These are phyloP conservation scores for Mesocricetus auratus DNA, from an alignment of 2,113 vertebrate genomes.

Conservation along the genomic window DNA sequence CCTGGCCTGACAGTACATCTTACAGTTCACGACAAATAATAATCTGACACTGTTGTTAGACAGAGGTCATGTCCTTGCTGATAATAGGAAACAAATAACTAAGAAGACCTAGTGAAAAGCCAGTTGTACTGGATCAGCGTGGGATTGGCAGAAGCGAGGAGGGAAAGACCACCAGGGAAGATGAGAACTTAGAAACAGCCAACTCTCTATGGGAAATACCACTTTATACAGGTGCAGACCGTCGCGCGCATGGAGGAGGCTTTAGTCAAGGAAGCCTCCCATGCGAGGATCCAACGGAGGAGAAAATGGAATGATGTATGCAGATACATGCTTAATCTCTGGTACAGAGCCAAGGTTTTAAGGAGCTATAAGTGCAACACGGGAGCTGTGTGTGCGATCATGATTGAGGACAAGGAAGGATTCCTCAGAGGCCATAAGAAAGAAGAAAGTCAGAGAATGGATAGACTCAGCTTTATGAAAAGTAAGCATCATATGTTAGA, in stretches of 20 bases:
- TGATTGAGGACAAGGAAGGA: background rate
- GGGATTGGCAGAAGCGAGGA: too few relatives aligned
- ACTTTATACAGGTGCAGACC: accelerated
- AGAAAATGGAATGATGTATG: background rate
- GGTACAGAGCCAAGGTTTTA: background rate
- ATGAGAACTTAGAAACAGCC: background rate
- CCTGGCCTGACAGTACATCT: background rate
- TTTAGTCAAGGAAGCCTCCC: background rate
- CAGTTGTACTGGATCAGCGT: background rate
- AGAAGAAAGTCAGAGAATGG: background rate
- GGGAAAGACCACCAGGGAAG: background rate
- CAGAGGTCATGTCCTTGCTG: background rate
- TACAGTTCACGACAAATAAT: background rate
- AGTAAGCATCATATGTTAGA: too few relatives aligned
- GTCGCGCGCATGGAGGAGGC: background rate
- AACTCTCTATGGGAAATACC: background rate
- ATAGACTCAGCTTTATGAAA: background rate
- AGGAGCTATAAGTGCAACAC: background rate
- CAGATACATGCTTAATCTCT: accelerated
- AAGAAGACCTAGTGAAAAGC: background rate
- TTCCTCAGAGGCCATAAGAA: background rate
- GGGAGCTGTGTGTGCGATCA: background rate
- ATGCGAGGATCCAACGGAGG: accelerated
- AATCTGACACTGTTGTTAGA: background rate
- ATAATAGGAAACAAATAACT: background rate